Evolutionary conservation across 2,888 invertebrate species (phyloP).

Genomic region (Lomographa bimaculata): DNA sequence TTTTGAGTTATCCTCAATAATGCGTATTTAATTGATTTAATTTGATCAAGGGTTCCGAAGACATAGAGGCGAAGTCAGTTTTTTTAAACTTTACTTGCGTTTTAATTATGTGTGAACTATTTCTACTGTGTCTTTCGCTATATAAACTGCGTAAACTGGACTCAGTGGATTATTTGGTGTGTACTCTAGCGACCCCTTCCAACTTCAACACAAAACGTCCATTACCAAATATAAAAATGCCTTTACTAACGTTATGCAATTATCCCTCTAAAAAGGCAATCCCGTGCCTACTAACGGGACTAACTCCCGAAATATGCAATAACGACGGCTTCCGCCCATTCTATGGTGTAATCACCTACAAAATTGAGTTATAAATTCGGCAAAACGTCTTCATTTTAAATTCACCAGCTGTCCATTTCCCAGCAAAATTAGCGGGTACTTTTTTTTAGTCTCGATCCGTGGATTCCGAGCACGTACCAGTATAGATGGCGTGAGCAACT

Average conservation of each 20-base stretch:
- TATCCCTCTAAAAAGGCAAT: conserved; percentile 15
- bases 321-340: conserved; percentile 31
- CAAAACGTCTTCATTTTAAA: conserved; percentile 51
- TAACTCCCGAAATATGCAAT: conserved; percentile 23
- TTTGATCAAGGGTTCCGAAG: no score
- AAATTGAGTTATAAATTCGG: conserved; percentile 58
- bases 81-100: no score
- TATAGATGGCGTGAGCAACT: conserved; percentile 40
- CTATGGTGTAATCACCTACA: conserved; percentile 40
- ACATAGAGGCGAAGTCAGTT: no score
- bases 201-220: no score
- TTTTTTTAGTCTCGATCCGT: conserved; percentile 46
- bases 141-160: no score
- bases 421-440: conserved; percentile 63
- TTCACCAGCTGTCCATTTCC: conserved; percentile 49
- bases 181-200: no score
- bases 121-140: no score
- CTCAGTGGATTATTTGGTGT: no score
- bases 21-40: no score
- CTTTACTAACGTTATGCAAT: neutral
- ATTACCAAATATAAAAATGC: neutral
- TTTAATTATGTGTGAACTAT: no score
- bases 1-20: no score
- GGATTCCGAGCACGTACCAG: conserved; percentile 63
- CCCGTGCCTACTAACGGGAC: conserved; percentile 11